phyloP scores from a whole-genome alignment of 1,140 invertebrate genomes.

The Heterodera schachtii region DNA sequence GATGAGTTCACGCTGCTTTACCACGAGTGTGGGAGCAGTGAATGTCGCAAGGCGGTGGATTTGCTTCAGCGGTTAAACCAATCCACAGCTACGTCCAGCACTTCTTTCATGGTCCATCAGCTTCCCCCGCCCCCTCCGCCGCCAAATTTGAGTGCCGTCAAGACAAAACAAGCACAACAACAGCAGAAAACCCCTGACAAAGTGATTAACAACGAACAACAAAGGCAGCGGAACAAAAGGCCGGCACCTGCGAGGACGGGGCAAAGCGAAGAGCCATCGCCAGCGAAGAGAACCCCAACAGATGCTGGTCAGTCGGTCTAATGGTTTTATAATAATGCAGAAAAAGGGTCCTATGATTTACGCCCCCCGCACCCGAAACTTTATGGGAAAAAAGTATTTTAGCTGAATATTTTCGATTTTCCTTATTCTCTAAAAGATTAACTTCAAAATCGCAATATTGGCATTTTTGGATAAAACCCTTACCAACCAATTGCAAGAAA shows the following conservation, averaged over 20 bases:
- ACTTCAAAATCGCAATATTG: too few relatives aligned
- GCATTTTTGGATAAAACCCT: too few relatives aligned
- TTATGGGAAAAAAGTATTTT: too few relatives aligned
- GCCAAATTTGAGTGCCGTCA: neutral
- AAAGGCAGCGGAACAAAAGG: neutral
- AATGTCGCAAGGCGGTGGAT: conserved; percentile 1
- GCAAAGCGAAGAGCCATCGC: neutral
- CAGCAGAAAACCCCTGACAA: conserved; percentile 3
- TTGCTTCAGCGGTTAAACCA: neutral
- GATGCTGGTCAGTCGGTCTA: neutral
- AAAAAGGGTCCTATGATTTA: too few relatives aligned
- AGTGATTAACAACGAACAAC: neutral
- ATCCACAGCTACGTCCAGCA: neutral
- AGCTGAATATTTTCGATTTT: too few relatives aligned
- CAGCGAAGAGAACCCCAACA: neutral
- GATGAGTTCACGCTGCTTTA: conserved; percentile 31
- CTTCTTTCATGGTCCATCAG: conserved; percentile 9
- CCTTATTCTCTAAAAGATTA: too few relatives aligned
- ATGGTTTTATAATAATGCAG: too few relatives aligned
- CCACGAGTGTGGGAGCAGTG: conserved; percentile 18
- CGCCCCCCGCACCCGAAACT: too few relatives aligned
- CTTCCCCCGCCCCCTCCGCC: conserved; percentile 13
- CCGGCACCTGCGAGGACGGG: neutral
- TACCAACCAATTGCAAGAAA: too few relatives aligned
- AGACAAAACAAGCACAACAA: conserved; percentile 1